Evolutionary conservation across 2,113 vertebrate genomes (phyloP).

Genomic region (Cynopterus brachyotis): DNA sequence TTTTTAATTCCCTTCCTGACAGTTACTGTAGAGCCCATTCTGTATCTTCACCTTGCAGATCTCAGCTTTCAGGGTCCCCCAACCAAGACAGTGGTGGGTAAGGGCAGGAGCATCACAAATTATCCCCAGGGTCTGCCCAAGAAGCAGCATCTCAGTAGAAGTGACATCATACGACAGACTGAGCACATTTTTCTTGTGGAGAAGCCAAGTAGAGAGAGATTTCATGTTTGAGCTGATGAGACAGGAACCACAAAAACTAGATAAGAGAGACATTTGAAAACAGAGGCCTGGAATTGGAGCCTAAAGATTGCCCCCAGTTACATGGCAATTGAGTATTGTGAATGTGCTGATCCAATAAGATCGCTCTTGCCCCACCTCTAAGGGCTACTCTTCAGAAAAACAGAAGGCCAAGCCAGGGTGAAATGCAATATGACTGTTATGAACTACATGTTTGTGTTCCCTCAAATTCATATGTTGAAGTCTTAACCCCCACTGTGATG

Average conservation of each 20-base stretch:
- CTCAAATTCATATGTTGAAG: background rate
- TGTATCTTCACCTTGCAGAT: background rate
- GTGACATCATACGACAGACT: background rate
- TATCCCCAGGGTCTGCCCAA: background rate
- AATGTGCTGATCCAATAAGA: background rate
- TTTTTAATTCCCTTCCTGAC: background rate
- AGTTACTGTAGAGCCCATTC: background rate
- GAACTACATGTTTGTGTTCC: background rate
- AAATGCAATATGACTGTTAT: background rate
- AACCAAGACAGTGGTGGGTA: background rate
- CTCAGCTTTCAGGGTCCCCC: background rate
- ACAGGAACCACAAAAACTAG: background rate
- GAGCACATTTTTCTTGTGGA: background rate
- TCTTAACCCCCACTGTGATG: background rate
- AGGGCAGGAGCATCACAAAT: too few relatives aligned
- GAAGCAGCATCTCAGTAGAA: background rate
- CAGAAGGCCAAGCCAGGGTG: rapidly evolving
- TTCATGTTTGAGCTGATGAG: background rate
- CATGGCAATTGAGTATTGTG: background rate
- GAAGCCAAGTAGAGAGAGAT: background rate
- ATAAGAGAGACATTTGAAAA: background rate
- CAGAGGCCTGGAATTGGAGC: background rate
- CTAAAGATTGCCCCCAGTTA: background rate
- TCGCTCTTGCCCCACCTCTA: background rate
- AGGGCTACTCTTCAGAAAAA: background rate